phyloP scores from a whole-genome alignment of 2,797 vertebrate genomes.

The Myotis planiceps region DNA sequence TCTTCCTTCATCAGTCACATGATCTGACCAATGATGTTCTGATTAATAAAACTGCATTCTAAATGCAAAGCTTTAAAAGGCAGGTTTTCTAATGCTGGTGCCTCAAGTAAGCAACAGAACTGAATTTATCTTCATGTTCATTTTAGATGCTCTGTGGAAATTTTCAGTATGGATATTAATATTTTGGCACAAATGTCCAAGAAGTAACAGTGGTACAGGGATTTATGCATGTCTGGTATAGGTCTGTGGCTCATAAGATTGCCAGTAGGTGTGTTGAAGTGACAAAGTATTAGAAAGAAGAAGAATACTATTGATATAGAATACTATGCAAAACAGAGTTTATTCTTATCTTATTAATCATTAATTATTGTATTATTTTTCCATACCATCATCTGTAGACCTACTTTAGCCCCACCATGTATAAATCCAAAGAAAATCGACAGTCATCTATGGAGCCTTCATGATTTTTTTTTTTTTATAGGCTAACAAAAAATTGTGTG shows the following conservation, averaged over 20 bases:
- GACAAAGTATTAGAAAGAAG: not conserved
- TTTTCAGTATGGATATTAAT: not conserved
- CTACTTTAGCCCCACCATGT: not conserved
- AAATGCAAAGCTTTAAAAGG: not conserved
- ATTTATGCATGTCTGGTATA: not conserved
- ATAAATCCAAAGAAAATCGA: not conserved
- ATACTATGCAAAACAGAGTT: not conserved
- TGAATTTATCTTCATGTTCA: not conserved
- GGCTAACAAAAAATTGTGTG: not conserved
- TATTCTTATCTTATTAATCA: not conserved
- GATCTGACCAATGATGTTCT: not conserved
- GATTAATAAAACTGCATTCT: not conserved
- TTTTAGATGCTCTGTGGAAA: not conserved
- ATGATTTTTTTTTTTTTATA: not conserved
- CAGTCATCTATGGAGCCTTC: not conserved
- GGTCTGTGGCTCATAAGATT: not conserved
- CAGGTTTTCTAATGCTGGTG: not conserved
- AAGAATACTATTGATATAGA: not conserved
- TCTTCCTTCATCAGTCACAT: not conserved
- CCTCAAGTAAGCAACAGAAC: not conserved
- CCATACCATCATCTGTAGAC: not conserved
- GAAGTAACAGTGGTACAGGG: not conserved
- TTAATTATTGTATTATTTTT: not conserved
- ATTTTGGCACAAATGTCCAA: not conserved
- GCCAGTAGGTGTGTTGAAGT: not conserved